A percentile compares a stretch with the other conserved stretches of the same genome.
Evolutionary conservation across 2,797 vertebrate genomes (phyloP).

Genomic region (Chelmon rostratus): DNA sequence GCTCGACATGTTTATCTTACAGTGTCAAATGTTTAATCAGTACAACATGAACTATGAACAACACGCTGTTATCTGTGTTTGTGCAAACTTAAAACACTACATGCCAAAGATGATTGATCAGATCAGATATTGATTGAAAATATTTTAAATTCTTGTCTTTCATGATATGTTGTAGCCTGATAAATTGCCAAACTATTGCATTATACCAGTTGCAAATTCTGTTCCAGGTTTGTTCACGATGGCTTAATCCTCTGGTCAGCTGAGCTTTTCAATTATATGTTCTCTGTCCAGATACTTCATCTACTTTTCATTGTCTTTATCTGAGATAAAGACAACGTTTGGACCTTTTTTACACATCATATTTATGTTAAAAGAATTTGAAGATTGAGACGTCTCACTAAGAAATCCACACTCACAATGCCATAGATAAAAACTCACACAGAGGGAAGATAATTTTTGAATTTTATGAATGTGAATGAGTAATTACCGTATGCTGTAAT

Average conservation of each 20-base stretch:
- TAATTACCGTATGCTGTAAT: conserved; percentile 53
- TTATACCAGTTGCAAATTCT: conserved; percentile 15
- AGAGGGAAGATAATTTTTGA: conserved; percentile 1
- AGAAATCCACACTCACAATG: background rate
- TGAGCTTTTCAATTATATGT: background rate
- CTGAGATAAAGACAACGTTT: background rate
- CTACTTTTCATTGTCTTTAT: background rate
- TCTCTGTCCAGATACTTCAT: background rate
- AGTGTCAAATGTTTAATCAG: background rate
- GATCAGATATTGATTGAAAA: background rate
- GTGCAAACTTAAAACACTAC: background rate
- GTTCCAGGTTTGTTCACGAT: background rate
- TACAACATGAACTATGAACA: background rate
- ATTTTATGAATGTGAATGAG: conserved; percentile 50
- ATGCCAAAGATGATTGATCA: background rate
- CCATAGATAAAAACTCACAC: conserved; percentile 1
- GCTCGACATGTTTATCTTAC: background rate
- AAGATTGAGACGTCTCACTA: background rate
- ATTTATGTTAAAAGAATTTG: conserved; percentile 1
- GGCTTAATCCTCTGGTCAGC: conserved; percentile 8
- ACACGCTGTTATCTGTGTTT: background rate
- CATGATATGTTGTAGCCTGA: background rate
- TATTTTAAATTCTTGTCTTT: background rate
- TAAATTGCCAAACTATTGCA: conserved; percentile 17
- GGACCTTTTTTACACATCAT: background rate